Conservation (phyloP, 2,888 invertebrate genomes). For the Barypeithes pellucidus region DNA sequence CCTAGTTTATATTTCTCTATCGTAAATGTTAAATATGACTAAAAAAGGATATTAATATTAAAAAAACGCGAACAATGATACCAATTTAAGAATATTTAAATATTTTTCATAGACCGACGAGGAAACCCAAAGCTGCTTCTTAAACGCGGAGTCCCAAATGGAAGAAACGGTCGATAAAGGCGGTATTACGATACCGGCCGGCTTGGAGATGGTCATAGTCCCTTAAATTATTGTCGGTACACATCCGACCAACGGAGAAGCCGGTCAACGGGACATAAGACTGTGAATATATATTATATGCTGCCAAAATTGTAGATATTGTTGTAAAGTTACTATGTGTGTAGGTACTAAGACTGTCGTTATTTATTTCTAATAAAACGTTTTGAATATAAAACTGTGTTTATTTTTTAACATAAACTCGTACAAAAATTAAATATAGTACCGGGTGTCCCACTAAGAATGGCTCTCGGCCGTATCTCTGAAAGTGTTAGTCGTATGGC, state of each 20-base stretch:
- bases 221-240: background rate
- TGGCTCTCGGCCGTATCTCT: no score
- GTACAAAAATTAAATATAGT: background rate
- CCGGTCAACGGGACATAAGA: no score
- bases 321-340: no score
- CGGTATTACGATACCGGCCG: slow-evolving; percentile 75
- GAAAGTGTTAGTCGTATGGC: no score
- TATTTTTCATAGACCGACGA: slow-evolving; percentile 65
- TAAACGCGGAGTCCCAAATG: slow-evolving; percentile 62
- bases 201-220: slow-evolving; percentile 59
- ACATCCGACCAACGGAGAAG: no score
- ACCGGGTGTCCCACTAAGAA: no score
- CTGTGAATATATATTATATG: no score
- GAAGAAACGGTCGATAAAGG: slow-evolving; percentile 73
- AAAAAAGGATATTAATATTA: no score
- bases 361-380: slow-evolving; percentile 8
- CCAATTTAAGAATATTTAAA: background rate
- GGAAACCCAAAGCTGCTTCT: slow-evolving; percentile 68
- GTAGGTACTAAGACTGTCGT: background rate
- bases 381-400: background rate
- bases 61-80: no score
- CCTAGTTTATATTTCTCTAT: no score
- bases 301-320: no score
- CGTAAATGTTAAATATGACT: no score
- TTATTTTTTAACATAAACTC: background rate